phyloP scores from a whole-genome alignment of 1,140 invertebrate species.

The Pygmarrhopalites habei region DNA sequence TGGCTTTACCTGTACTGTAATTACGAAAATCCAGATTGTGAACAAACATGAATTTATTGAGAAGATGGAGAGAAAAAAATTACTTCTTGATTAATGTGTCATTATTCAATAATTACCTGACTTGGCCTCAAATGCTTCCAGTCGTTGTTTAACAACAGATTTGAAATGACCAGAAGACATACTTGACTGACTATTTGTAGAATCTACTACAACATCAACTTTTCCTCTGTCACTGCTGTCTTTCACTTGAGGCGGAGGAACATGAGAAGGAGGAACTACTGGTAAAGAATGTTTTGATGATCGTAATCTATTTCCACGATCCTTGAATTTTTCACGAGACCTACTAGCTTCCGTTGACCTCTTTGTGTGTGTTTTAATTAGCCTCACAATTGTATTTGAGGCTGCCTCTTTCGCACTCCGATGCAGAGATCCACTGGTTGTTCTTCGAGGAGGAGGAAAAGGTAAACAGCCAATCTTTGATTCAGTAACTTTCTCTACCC shows the following conservation, averaged over 20 bases:
- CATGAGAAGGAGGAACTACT: too few relatives aligned
- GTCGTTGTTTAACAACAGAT: constrained; percentile 30
- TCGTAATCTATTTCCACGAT: constrained; percentile 3
- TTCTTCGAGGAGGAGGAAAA: constrained; percentile 3
- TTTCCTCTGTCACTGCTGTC: constrained; percentile 2
- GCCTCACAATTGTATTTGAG: constrained; percentile 7
- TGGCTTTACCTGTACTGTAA: too few relatives aligned
- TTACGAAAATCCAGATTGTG: too few relatives aligned
- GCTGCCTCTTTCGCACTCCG: constrained; percentile 2
- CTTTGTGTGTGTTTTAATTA: constrained; percentile 5
- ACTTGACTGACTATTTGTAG: too few relatives aligned
- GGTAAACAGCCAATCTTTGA: constrained; percentile 12
- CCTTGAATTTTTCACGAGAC: constrained; percentile 17
- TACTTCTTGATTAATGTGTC: too few relatives aligned
- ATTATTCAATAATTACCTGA: too few relatives aligned
- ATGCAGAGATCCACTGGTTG: not conserved
- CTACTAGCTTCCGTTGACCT: constrained; percentile 2
- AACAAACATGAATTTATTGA: too few relatives aligned
- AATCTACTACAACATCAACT: too few relatives aligned
- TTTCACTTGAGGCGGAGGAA: constrained; percentile 8
- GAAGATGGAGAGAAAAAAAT: too few relatives aligned
- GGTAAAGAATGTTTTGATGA: too few relatives aligned
- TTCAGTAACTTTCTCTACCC: too few relatives aligned
- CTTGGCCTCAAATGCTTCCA: constrained; percentile 36
- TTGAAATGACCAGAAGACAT: too few relatives aligned